A percentile compares a stretch with the other conserved stretches of the same genome.
Evolutionary conservation across 2,113 vertebrate species (phyloP).

Genomic region (Ranitomeya imitator): DNA sequence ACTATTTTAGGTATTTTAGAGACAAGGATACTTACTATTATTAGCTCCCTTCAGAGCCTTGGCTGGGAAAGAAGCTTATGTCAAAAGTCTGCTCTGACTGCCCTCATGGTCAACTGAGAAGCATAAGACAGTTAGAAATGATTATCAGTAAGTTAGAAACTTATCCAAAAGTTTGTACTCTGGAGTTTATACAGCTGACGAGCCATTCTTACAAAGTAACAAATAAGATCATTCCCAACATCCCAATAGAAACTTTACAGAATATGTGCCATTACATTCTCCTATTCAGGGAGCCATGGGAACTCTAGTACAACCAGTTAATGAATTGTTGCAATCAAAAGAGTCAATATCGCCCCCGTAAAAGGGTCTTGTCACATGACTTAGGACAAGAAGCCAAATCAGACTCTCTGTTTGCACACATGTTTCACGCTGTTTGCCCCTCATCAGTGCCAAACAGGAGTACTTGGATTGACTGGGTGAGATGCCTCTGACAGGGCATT

Average conservation of each 20-base stretch:
- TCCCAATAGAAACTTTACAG: background rate
- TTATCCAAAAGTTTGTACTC: background rate
- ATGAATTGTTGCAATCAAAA: too few relatives aligned
- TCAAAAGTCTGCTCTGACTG: background rate
- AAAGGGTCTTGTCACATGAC: too few relatives aligned
- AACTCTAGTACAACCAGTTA: too few relatives aligned
- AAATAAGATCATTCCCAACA: background rate
- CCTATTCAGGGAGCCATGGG: too few relatives aligned
- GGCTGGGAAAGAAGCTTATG: conserved; percentile 34
- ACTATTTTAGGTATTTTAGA: conserved; percentile 1
- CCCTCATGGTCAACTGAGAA: background rate
- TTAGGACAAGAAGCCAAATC: too few relatives aligned
- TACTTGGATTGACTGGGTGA: too few relatives aligned
- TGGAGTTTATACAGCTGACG: background rate
- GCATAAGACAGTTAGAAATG: background rate
- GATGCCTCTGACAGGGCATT: too few relatives aligned
- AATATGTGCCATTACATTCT: background rate
- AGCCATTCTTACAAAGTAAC: background rate
- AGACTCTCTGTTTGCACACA: too few relatives aligned
- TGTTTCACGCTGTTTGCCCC: too few relatives aligned
- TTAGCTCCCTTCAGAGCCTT: conserved; percentile 50
- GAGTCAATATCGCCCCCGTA: too few relatives aligned
- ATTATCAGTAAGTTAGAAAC: background rate
- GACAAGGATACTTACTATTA: conserved; percentile 48
- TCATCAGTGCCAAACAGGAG: too few relatives aligned